These are phyloP conservation scores for Hartigia nigra DNA, from an alignment of 2,888 invertebrate genomes.

Conservation along the genomic window DNA sequence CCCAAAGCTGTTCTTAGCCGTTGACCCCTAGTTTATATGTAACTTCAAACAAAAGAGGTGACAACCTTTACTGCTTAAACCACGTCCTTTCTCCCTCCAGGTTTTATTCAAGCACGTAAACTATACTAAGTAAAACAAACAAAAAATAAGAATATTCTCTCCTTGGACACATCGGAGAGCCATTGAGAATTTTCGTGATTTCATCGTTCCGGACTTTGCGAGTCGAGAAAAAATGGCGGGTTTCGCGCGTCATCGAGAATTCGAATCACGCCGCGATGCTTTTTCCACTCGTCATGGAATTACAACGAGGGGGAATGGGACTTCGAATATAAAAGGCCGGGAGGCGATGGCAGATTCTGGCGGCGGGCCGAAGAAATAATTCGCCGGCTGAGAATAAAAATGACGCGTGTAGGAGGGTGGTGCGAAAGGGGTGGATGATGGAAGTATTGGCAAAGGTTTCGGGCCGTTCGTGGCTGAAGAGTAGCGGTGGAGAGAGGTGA, in stretches of 20 bases:
- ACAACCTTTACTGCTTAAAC: neutral
- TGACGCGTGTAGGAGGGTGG: neutral
- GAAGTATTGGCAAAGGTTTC: constrained; percentile 25
- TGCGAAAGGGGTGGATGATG: neutral
- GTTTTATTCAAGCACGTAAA: neutral
- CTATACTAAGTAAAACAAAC: no score
- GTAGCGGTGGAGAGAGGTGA: neutral
- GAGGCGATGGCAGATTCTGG: neutral
- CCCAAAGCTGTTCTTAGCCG: neutral
- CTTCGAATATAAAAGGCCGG: neutral
- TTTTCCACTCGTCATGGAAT: neutral
- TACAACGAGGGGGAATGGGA: neutral
- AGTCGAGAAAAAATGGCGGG: neutral
- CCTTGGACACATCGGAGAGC: neutral
- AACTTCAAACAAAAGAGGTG: neutral
- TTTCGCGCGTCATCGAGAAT: neutral
- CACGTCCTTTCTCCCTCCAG: neutral
- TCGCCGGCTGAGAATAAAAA: neutral
- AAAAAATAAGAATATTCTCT: neutral
- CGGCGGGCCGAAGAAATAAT: neutral
- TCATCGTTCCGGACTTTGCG: neutral
- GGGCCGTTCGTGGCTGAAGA: neutral
- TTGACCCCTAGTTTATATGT: neutral
- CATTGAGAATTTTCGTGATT: neutral
- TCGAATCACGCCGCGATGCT: neutral